These are phyloP conservation scores for Drosophila ustulata DNA, from an alignment of 2,888 invertebrate genomes.

Conservation along the genomic window DNA sequence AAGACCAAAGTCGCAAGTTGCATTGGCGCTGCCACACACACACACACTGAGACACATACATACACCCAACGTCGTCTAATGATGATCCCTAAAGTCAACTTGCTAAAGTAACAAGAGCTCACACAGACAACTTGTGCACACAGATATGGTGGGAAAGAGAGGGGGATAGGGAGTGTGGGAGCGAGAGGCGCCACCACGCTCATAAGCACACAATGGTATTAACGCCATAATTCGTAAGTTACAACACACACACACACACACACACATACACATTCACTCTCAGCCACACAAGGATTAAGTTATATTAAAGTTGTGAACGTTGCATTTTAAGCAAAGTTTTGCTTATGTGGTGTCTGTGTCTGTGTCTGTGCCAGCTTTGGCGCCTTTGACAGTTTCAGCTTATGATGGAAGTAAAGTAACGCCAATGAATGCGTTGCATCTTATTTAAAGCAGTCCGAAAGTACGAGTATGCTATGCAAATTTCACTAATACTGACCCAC, in stretches of 20 bases:
- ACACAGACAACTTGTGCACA: conserved; percentile 12
- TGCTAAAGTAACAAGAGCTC: conserved; percentile 70
- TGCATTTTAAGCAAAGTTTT: conserved; percentile 55
- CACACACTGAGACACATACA: neutral
- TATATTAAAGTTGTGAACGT: conserved; percentile 71
- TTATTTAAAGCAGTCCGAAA: conserved; percentile 28
- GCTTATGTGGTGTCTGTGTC: conserved; percentile 14
- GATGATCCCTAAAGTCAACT: conserved; percentile 79
- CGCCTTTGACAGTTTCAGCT: conserved; percentile 60
- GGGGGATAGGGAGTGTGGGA: neutral
- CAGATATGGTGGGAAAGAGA: neutral
- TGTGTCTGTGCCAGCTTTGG: conserved; percentile 24
- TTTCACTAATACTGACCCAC: conserved; percentile 47
- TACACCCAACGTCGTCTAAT: conserved; percentile 57
- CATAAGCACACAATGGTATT: conserved; percentile 75
- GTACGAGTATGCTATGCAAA: conserved; percentile 38
- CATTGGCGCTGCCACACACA: conserved; percentile 22
- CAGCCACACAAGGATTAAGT: conserved; percentile 69
- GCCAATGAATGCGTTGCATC: conserved; percentile 50
- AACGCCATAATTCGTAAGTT: conserved; percentile 75
- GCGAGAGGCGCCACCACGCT: conserved; percentile 17
- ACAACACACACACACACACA: conserved; percentile 49
- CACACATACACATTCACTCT: conserved; percentile 16
- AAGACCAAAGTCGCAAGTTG: conserved; percentile 46
- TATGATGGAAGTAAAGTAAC: conserved; percentile 35